These are phyloP conservation scores for Anser cygnoides DNA, from an alignment of 2,113 vertebrate species.

Conservation along the genomic window DNA sequence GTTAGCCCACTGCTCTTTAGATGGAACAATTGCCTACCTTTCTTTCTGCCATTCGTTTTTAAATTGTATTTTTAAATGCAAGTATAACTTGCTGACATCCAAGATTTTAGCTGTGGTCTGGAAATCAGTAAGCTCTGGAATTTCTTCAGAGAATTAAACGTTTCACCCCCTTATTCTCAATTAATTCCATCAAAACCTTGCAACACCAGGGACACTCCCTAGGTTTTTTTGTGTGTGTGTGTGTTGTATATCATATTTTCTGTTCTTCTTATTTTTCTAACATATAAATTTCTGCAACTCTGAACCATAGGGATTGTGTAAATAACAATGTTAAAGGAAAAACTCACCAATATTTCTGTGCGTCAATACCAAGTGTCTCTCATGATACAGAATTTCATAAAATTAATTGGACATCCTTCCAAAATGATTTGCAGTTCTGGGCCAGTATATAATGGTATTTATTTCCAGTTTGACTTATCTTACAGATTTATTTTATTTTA, in stretches of 20 bases:
- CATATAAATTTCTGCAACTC: not conserved
- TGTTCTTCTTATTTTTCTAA: not conserved
- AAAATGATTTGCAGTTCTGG: not conserved
- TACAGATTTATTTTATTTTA: not conserved
- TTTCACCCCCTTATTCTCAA: not conserved
- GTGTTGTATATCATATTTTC: not conserved
- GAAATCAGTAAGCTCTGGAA: not conserved
- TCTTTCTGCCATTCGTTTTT: not conserved
- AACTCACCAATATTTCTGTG: not conserved
- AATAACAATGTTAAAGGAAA: not conserved
- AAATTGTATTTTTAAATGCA: not conserved
- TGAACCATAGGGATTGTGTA: rapidly evolving
- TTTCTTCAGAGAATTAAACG: not conserved
- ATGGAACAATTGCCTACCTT: not conserved
- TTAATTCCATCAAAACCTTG: not conserved
- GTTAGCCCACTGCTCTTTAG: not conserved
- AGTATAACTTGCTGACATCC: not conserved
- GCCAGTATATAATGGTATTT: not conserved
- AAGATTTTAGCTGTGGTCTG: not conserved
- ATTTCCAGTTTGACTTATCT: not conserved
- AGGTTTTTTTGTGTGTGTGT: not conserved
- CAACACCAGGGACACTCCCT: not conserved
- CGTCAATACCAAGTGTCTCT: not conserved
- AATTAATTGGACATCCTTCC: not conserved
- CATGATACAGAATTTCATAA: not conserved